Evolutionary conservation across 1,140 invertebrate genomes (phyloP).

Genomic region (Littorina saxatilis): DNA sequence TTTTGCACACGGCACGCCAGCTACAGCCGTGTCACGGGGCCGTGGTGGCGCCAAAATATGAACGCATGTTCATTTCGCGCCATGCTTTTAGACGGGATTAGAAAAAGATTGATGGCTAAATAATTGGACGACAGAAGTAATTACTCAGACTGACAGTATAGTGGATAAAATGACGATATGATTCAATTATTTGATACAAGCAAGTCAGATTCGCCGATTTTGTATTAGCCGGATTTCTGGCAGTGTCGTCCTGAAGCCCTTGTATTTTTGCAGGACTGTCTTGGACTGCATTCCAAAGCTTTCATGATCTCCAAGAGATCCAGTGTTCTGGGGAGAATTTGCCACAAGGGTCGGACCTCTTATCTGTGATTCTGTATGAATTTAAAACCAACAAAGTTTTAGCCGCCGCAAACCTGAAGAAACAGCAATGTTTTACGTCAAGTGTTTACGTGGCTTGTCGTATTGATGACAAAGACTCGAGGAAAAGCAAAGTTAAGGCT

Average conservation of each 20-base stretch:
- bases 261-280: slow-evolving; percentile 2
- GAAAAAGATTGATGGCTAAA: too few relatives aligned
- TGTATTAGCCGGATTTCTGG: too few relatives aligned
- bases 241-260: not conserved
- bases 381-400: not conserved
- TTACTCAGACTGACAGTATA: too few relatives aligned
- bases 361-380: slow-evolving; percentile 4
- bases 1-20: too few relatives aligned
- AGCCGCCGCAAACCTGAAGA: not conserved
- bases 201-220: too few relatives aligned
- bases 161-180: too few relatives aligned
- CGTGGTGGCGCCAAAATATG: too few relatives aligned
- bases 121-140: too few relatives aligned
- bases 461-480: not conserved
- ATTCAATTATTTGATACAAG: too few relatives aligned
- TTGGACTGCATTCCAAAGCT: not conserved
- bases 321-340: not conserved
- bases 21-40: too few relatives aligned
- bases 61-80: too few relatives aligned
- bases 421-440: not conserved
- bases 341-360: not conserved
- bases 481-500: not conserved
- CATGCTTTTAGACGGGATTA: too few relatives aligned
- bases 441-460: not conserved
- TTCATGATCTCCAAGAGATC: not conserved